Percentiles rank a stretch among this genome's conserved stretches.
Evolutionary conservation across 2,113 vertebrate genomes (phyloP).

Genomic region (Pleuronectes platessa): DNA sequence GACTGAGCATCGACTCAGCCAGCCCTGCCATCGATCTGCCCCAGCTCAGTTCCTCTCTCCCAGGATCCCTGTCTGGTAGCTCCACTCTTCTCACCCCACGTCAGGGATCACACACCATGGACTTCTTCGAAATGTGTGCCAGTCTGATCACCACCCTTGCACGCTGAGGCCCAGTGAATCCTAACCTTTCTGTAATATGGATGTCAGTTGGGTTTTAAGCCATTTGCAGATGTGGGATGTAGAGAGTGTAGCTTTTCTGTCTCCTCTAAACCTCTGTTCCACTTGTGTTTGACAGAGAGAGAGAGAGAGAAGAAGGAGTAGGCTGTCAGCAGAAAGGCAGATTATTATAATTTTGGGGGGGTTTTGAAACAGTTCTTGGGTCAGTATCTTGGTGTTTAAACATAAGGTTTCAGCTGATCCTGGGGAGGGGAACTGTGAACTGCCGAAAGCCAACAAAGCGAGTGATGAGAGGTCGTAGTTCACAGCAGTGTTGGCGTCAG

Average conservation of each 20-base stretch:
- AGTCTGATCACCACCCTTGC: slow-evolving; percentile 96
- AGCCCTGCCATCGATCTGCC: slow-evolving; percentile 80
- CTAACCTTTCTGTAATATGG: slow-evolving; percentile 3
- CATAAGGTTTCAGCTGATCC: slow-evolving; percentile 1
- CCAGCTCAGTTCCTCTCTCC: slow-evolving; percentile 88
- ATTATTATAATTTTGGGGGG: slow-evolving; percentile 35
- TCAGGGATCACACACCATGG: slow-evolving; percentile 97
- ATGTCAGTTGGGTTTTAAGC: slow-evolving; percentile 27
- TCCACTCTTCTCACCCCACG: slow-evolving; percentile 82
- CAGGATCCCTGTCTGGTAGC: slow-evolving; percentile 87
- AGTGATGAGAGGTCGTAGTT: slow-evolving; percentile 11
- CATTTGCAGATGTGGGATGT: slow-evolving; percentile 21
- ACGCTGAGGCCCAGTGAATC: slow-evolving; percentile 81
- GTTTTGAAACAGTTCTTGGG: slow-evolving; percentile 5
- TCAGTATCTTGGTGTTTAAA: not conserved
- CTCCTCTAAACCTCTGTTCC: slow-evolving; percentile 33
- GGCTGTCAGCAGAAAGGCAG: slow-evolving; percentile 8
- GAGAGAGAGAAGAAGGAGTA: slow-evolving; percentile 25
- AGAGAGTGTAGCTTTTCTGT: slow-evolving; percentile 42
- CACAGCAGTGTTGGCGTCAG: not conserved
- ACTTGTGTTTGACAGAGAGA: not conserved
- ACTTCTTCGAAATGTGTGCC: slow-evolving; percentile 99
- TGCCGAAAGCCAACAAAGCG: not conserved
- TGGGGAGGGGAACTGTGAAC: not conserved
- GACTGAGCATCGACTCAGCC: slow-evolving; percentile 90